Conservation (phyloP, 2,113 vertebrate species). For the Recurvirostra avosetta region DNA sequence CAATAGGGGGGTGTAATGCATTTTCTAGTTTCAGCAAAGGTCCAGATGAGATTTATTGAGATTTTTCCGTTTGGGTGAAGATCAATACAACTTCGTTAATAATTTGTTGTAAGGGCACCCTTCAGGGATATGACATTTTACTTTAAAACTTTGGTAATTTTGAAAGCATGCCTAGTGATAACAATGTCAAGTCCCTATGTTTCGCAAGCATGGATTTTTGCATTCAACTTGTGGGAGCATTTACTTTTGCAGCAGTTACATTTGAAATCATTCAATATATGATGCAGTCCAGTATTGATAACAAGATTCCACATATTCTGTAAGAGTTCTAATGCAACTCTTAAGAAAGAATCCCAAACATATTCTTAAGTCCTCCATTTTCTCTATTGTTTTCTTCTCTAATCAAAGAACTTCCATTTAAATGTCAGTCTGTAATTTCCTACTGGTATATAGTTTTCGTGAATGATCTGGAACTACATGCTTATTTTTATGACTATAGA, state of each 20-base stretch:
- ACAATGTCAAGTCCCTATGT: not conserved
- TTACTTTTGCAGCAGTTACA: slow-evolving; percentile 39
- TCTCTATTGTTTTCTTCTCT: not conserved
- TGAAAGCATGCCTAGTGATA: slow-evolving; percentile 51
- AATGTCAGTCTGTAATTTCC: not conserved
- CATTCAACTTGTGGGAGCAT: slow-evolving; percentile 18
- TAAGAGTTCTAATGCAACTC: not conserved
- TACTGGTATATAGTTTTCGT: not conserved
- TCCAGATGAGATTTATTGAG: slow-evolving; percentile 81
- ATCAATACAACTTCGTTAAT: slow-evolving; percentile 82
- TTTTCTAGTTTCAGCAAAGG: slow-evolving; percentile 76
- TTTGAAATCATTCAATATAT: slow-evolving; percentile 16
- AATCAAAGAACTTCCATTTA: not conserved
- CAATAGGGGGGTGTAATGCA: slow-evolving; percentile 76
- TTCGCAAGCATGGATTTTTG: slow-evolving; percentile 7
- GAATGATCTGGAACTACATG: not conserved
- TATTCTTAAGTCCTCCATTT: not conserved
- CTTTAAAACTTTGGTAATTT: slow-evolving; percentile 73
- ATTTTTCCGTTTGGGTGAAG: slow-evolving; percentile 78
- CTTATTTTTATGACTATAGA: not conserved
- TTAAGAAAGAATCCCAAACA: not conserved
- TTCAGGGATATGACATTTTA: slow-evolving; percentile 78
- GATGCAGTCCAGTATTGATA: slow-evolving; percentile 27
- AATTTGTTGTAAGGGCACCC: slow-evolving; percentile 70
- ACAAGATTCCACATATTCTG: not conserved